Conservation (phyloP, 2,888 invertebrate genomes). For the Baronia brevicornis region DNA sequence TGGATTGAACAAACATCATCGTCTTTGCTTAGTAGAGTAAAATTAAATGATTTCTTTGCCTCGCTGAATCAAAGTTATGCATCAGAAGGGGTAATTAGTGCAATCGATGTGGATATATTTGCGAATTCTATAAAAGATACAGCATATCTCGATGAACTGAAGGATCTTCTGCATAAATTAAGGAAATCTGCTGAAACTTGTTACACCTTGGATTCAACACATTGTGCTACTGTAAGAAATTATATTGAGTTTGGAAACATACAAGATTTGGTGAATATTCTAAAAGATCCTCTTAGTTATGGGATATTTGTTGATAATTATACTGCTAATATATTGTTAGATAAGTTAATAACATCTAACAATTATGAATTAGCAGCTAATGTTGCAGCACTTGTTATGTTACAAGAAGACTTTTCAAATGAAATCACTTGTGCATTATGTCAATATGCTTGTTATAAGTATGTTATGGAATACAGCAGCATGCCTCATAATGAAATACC, state of each 20-base stretch:
- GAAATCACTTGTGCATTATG: constrained; percentile 80
- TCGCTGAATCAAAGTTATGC: constrained; percentile 81
- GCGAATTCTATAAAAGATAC: constrained; percentile 79
- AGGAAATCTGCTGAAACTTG: constrained; percentile 82
- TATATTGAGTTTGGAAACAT: constrained; percentile 70
- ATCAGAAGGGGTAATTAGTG: constrained; percentile 78
- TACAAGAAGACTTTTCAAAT: constrained; percentile 90
- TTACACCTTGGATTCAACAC: constrained; percentile 85
- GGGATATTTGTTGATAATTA: constrained; percentile 93
- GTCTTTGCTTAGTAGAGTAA: constrained; percentile 78
- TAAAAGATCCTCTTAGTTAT: constrained; percentile 89
- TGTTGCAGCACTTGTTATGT: constrained; percentile 86
- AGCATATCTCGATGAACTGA: constrained; percentile 80
- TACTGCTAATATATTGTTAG: constrained; percentile 85
- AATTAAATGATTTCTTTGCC: constrained; percentile 80
- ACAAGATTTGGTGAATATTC: constrained; percentile 80
- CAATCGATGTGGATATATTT: constrained; percentile 89
- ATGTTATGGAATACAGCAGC: constrained; percentile 58
- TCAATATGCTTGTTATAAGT: constrained; percentile 84
- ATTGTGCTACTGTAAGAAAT: constrained; percentile 84
- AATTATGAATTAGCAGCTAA: constrained; percentile 84
- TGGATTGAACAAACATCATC: constrained; percentile 81
- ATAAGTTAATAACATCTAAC: constrained; percentile 81
- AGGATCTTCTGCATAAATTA: constrained; percentile 82
- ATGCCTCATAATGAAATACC: constrained; percentile 24